Conservation (phyloP, 2,888 invertebrate genomes). For the Phyllotreta cruciferae region DNA sequence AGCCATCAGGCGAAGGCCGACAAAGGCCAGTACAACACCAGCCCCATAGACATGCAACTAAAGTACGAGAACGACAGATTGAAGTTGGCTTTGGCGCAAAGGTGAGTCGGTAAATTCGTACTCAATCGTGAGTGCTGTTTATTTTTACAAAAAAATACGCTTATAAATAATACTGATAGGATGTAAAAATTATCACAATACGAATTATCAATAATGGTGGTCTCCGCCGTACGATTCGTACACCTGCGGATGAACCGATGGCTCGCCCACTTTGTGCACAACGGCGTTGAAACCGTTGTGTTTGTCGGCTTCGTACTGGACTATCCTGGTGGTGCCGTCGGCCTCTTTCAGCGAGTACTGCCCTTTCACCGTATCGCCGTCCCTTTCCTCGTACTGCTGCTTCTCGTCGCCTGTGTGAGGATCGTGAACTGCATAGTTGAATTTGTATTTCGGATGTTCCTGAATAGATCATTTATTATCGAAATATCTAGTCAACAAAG, state of each 20-base stretch:
- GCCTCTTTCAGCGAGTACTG: slow-evolving; percentile 65
- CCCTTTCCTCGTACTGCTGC: slow-evolving; percentile 65
- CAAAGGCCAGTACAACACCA: slow-evolving; percentile 52
- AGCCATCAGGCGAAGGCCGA: slow-evolving; percentile 66
- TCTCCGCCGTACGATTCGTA: slow-evolving; percentile 39
- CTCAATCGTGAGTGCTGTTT: slow-evolving; percentile 23
- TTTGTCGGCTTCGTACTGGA: slow-evolving; percentile 50
- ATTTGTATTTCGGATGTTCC: slow-evolving; percentile 49
- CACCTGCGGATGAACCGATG: slow-evolving; percentile 35
- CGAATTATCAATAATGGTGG: slow-evolving; percentile 39
- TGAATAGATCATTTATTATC: slow-evolving; percentile 36
- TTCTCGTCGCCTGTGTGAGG: slow-evolving; percentile 51
- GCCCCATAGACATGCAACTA: slow-evolving; percentile 80
- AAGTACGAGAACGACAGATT: slow-evolving; percentile 97
- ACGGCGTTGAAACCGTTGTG: slow-evolving; percentile 50
- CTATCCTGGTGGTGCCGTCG: slow-evolving; percentile 58
- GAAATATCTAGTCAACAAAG: no score
- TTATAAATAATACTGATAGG: slow-evolving; percentile 13
- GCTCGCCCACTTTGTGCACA: slow-evolving; percentile 48
- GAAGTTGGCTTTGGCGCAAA: slow-evolving; percentile 93
- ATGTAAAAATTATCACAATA: slow-evolving; percentile 14
- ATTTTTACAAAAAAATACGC: slow-evolving; percentile 27
- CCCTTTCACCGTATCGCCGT: slow-evolving; percentile 70
- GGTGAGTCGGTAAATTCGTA: slow-evolving; percentile 66
- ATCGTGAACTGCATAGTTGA: slow-evolving; percentile 50